A percentile compares a stretch with the other conserved stretches of the same genome.
These are phyloP conservation scores for Dorcus hopei DNA, from an alignment of 2,888 invertebrate species.

Conservation along the genomic window DNA sequence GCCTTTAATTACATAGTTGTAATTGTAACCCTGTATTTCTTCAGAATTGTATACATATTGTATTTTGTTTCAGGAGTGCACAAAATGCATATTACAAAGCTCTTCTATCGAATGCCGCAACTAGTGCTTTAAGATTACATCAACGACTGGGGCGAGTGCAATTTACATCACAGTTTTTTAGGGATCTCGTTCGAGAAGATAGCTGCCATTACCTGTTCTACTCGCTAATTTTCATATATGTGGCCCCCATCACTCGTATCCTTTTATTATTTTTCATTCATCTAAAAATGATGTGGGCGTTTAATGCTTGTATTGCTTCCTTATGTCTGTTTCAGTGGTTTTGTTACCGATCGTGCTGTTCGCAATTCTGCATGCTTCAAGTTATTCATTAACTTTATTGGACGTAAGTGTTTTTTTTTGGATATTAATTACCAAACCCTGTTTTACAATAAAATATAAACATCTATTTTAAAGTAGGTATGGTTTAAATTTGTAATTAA, in stretches of 20 bases:
- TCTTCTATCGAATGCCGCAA: constrained; percentile 88
- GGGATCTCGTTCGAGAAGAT: constrained; percentile 78
- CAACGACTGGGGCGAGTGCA: constrained; percentile 86
- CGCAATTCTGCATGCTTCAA: constrained; percentile 87
- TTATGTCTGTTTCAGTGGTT: constrained; percentile 62
- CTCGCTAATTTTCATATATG: constrained; percentile 90
- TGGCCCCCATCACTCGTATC: constrained; percentile 78
- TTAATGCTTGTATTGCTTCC: background rate
- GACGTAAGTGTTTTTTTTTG: constrained; percentile 76
- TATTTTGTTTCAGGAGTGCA: constrained; percentile 59
- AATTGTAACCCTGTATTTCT: too few species aligned
- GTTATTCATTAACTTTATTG: constrained; percentile 83
- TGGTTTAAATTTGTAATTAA: background rate
- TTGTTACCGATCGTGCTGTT: constrained; percentile 88
- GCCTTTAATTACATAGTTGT: too few species aligned
- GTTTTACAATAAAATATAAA: too few species aligned
- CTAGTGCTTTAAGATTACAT: constrained; percentile 90
- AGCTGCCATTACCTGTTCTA: constrained; percentile 96
- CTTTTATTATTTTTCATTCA: background rate
- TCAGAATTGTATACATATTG: too few species aligned
- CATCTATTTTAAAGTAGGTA: too few species aligned
- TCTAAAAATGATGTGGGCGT: background rate
- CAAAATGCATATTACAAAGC: constrained; percentile 88
- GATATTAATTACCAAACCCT: too few species aligned
- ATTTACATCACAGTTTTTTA: constrained; percentile 79